Evolutionary conservation across 2,113 vertebrate genomes (phyloP).

Genomic region (Peromyscus maniculatus): DNA sequence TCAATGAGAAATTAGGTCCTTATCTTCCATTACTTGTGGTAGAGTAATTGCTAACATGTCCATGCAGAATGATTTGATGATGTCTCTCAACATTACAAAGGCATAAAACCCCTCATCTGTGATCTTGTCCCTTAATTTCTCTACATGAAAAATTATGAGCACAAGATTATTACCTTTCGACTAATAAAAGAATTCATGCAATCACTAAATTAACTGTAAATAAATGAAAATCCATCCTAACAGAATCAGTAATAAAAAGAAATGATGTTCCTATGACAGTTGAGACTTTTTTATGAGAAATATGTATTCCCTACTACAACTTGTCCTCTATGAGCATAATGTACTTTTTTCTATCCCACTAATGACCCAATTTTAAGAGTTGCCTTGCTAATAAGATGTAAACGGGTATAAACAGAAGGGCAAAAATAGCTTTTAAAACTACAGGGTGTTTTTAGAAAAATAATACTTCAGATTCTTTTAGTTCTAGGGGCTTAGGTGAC

Average conservation of each 20-base stretch:
- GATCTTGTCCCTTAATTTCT: not conserved
- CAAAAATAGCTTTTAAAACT: not conserved
- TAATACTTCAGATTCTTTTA: not conserved
- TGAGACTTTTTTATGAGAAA: not conserved
- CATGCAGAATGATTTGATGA: not conserved
- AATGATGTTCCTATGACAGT: not conserved
- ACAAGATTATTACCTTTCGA: not conserved
- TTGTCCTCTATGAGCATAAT: not conserved
- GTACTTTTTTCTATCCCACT: not conserved
- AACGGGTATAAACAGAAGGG: not conserved
- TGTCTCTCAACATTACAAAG: not conserved
- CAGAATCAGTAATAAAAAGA: constrained; percentile 3
- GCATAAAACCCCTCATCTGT: not conserved
- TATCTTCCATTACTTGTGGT: not conserved
- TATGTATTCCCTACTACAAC: not conserved
- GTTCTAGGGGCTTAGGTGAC: not conserved
- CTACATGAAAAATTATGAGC: not conserved
- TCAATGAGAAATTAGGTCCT: not conserved
- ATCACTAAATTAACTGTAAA: not conserved
- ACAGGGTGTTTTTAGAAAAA: not conserved
- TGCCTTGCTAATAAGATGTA: not conserved
- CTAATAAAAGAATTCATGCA: not conserved
- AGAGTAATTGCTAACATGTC: not conserved
- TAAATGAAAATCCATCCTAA: not conserved
- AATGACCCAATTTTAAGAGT: not conserved